Base-by-base conservation (phyloP, 2,888 invertebrate species). In the Leptinotarsa peninsularis region DNA sequence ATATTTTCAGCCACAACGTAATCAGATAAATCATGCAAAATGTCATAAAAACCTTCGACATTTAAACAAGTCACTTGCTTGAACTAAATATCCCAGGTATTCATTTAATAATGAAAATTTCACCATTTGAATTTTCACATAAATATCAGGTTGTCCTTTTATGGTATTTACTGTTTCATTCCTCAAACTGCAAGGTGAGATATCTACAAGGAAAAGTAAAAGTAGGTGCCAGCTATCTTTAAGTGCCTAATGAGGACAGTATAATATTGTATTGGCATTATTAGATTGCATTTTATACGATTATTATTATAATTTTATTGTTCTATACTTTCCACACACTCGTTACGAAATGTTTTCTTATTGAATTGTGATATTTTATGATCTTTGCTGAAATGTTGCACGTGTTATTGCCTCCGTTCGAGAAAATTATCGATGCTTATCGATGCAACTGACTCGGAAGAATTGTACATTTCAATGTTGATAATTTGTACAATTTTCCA, bases 141-240 rank as follows among this genome's bases (percentile, higher is more conserved):
- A 82, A 84, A 84, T 84, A 83, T 82, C 84, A 82, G 74, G 81
- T 76, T 83, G 83, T 81, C 86, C 86, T 83, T 86, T 86, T 86
- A 85, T 80, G 86, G 86, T 81, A 80, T 86, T 85, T 82, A 79
- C 83, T 80, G 81, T 83, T 76, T 76, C 74, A 74, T 18, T 70
- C 49, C 70, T 70, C 49, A 70, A 80, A 84, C 82, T 82, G 80
- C 87, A 86, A 86, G 86, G 87, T 86, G 84, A 79, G 86, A 85
- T 86, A 86, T 85, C 83, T 85, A 84, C 86, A 87, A 87, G 87
- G 86, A 87, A 86, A 87, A 87, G 87, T 87, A 87, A 87, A 87
- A 87, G 87, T 87, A 87, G 86, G 86, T 85, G 85, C 83, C 81
- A 82, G 81, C 82, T 76, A 83, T 85, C 84, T 77, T 82, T 80